phyloP scores from a whole-genome alignment of 1,140 invertebrate genomes.

The Lepidurus couesii region DNA sequence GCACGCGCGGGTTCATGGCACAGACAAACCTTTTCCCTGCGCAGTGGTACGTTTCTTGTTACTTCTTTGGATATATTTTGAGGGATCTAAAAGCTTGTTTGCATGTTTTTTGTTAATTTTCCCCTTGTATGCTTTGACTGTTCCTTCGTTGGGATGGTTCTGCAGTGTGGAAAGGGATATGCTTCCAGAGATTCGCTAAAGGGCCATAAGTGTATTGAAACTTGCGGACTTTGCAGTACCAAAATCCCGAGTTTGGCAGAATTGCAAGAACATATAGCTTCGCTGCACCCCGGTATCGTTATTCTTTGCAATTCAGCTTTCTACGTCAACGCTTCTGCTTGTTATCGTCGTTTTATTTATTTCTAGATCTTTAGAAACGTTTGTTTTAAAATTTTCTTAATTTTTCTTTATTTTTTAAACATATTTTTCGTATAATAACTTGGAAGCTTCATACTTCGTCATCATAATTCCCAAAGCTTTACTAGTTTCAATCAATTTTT shows the following conservation, averaged over 20 bases:
- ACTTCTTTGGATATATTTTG: background rate
- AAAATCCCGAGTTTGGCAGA: background rate
- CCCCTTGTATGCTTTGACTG: too few relatives aligned
- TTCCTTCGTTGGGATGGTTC: background rate
- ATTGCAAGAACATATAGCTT: background rate
- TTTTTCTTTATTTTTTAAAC: too few relatives aligned
- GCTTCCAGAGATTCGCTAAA: background rate
- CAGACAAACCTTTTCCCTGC: background rate
- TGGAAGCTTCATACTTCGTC: too few relatives aligned
- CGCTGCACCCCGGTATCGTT: background rate
- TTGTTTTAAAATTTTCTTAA: too few relatives aligned
- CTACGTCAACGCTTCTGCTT: background rate
- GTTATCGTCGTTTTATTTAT: background rate
- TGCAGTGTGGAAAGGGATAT: slow-evolving; percentile 8
- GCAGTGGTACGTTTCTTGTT: background rate
- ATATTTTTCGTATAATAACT: too few relatives aligned
- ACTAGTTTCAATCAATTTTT: too few relatives aligned
- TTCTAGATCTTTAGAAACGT: too few relatives aligned
- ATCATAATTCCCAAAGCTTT: too few relatives aligned
- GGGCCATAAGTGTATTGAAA: background rate
- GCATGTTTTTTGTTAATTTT: background rate
- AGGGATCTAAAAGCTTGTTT: background rate
- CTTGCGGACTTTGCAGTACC: background rate
- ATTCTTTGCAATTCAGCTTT: background rate
- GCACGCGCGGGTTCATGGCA: background rate